Evolutionary conservation across 2,113 vertebrate species (phyloP), one percentile per base, ranked within the genome.

Genomic region (Hippopotamus amphibius): DNA sequence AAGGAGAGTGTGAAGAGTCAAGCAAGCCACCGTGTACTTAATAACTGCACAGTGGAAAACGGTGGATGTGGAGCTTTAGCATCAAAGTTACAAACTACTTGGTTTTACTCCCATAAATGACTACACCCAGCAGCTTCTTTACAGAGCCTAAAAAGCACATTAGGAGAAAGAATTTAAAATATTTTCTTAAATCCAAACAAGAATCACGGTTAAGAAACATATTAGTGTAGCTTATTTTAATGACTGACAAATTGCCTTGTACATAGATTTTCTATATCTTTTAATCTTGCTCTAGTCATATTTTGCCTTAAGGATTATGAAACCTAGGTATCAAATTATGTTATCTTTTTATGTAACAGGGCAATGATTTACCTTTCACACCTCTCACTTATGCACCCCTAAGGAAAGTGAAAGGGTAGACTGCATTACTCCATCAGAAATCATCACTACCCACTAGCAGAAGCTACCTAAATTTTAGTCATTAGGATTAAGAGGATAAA

Each of bases 251-350:
- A 55, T 66, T 74, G 11, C 21, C 16, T 48, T 43, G n/a, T 57
- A 41, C 6, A 17, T 57, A 69, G 6, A 68, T 87, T 81, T 92
- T 59, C 5, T 33, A 46, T 65, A 61, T 94, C 26, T 92, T 95
- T 84, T 69, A 71, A 66, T 66, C 4, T 90, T 87, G 8, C 5
- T 71, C 61, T 8, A 87, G 22, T 85, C 66, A 50, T 71, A 61
- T 83, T 87, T 96, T 92, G 71, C 77, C 48, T 87, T 94, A 90
- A 69, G 19, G 19, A 90, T 66, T 93, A 19, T 93, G n/a, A 96
- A 96, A 68, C 17, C 2, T 74, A 68, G 41, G 86, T 59, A 61
- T 22, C 28, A 97, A 72, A 33, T 93, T 90, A 6, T 79, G 11
- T 84, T 43, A 43, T 55, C 2, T 68, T 88, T 74, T 94, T 48